Percentiles rank a stretch among this genome's conserved stretches.
These are phyloP conservation scores for Xyrauchen texanus DNA, from an alignment of 2,113 vertebrate genomes.

Conservation along the genomic window DNA sequence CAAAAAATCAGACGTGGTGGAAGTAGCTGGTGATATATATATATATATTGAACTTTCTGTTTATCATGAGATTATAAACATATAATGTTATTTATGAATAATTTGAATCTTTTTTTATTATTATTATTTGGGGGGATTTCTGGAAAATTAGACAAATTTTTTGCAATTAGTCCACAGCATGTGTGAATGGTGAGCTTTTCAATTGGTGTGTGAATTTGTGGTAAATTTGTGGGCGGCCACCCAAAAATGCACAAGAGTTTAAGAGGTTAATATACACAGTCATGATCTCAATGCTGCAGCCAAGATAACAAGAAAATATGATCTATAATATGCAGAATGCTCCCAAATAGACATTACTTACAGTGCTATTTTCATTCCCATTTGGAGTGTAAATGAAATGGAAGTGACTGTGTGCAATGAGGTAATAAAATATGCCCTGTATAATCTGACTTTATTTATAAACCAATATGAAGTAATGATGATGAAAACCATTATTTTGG, in stretches of 20 bases:
- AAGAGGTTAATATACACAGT: neutral
- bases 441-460: neutral
- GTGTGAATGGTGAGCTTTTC: no score
- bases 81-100: no score
- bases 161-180: no score
- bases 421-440: neutral
- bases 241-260: neutral
- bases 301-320: conserved; percentile 5
- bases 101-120: no score
- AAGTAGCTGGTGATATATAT: no score
- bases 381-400: neutral
- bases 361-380: conserved; percentile 8
- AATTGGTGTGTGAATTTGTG: no score
- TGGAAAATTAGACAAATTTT: no score
- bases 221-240: no score
- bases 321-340: conserved; percentile 10
- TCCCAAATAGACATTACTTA: conserved; percentile 23
- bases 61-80: no score
- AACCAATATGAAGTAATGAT: neutral
- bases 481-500: conserved; percentile 9
- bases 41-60: no score
- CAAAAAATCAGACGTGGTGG: no score
- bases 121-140: no score
- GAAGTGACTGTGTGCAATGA: neutral
- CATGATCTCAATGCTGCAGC: neutral